These are phyloP conservation scores for Schizopygopsis malacanthus DNA, from an alignment of 2,797 vertebrate genomes.

Conservation along the genomic window DNA sequence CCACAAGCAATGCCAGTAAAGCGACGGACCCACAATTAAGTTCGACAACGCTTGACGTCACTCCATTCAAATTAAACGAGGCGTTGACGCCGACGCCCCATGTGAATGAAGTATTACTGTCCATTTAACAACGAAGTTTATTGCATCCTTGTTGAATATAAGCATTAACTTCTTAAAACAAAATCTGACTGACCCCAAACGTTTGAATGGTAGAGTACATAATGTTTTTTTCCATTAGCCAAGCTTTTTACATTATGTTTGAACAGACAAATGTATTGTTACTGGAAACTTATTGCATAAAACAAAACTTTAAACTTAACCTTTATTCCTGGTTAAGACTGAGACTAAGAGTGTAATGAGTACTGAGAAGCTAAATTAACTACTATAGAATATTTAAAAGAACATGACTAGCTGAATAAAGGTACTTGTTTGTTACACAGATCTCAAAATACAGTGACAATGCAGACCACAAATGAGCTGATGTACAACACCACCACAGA, in stretches of 20 bases:
- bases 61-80: no score
- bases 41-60: no score
- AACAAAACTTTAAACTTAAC: no score
- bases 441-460: conserved; percentile 12
- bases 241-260: background rate
- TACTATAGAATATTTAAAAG: background rate
- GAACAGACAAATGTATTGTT: no score
- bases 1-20: no score
- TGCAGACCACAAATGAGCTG: background rate
- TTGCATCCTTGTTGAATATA: background rate
- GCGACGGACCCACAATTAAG: no score
- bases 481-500: background rate
- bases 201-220: background rate
- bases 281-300: background rate
- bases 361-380: background rate
- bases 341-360: background rate
- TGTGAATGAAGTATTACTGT: no score
- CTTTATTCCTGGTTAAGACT: background rate
- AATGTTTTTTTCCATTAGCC: background rate
- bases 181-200: background rate
- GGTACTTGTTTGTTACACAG: conserved; percentile 4
- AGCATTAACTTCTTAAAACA: background rate
- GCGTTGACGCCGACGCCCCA: no score
- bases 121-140: background rate
- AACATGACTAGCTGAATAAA: background rate